Percentiles rank a stretch among this genome's conserved stretches.
Evolutionary conservation across 2,888 invertebrate species (phyloP).

Genomic region (Eupeodes latifasciatus): DNA sequence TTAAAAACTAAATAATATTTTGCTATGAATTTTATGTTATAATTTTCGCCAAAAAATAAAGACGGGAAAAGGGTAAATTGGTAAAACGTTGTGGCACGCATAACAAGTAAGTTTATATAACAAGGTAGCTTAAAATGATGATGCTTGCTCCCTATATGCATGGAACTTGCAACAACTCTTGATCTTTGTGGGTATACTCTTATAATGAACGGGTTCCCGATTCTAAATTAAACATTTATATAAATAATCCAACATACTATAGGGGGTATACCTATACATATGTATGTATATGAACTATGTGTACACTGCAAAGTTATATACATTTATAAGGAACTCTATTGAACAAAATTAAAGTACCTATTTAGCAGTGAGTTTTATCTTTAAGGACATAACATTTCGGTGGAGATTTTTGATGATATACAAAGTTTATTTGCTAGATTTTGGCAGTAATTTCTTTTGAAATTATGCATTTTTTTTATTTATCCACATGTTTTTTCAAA

Average conservation of each 20-base stretch:
- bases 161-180: constrained; percentile 4
- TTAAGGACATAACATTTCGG: background rate
- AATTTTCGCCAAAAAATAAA: constrained; percentile 9
- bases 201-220: background rate
- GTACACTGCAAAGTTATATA: background rate
- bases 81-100: constrained; percentile 25
- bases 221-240: constrained; percentile 21
- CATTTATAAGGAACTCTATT: background rate
- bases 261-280: background rate
- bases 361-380: background rate
- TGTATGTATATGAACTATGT: background rate
- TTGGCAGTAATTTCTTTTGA: background rate
- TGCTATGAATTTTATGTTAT: constrained; percentile 35
- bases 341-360: background rate
- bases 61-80: constrained; percentile 17
- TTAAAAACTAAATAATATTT: constrained; percentile 39
- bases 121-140: background rate
- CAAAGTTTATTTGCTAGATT: background rate
- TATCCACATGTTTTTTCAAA: background rate
- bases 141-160: background rate
- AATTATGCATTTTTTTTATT: background rate
- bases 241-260: background rate
- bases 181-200: too few species aligned
- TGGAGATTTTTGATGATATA: too few species aligned
- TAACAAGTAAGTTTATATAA: constrained; percentile 11